phyloP scores from a whole-genome alignment of 2,888 invertebrate genomes.

The Sinelater perroti region DNA sequence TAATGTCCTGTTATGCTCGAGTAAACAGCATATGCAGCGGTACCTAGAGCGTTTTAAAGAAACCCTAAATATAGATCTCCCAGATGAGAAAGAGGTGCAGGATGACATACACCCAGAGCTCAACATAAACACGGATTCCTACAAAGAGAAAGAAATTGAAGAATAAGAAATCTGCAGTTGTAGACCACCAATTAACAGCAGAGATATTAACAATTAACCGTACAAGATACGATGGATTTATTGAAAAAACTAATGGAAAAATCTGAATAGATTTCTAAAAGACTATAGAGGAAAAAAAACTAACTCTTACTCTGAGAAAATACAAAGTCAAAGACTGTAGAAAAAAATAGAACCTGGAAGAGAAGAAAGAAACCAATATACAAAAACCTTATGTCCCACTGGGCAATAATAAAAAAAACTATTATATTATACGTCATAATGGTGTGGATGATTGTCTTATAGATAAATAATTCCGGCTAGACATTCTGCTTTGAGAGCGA shows the following conservation, averaged over 20 bases:
- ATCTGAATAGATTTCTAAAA: background rate
- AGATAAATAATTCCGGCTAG: no score
- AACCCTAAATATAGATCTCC: constrained; percentile 1
- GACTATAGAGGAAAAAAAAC: background rate
- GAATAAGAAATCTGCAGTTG: background rate
- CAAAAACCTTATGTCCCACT: no score
- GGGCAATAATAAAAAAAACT: no score
- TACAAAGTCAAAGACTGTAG: no score
- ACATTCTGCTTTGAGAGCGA: no score
- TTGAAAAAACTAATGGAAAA: background rate
- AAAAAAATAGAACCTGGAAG: no score
- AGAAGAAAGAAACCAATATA: no score
- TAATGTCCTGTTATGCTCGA: background rate
- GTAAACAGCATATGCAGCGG: background rate
- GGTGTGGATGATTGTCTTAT: no score
- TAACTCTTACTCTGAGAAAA: no score
- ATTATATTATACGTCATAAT: no score
- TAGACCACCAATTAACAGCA: background rate
- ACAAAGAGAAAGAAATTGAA: constrained; percentile 2
- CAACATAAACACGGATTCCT: background rate
- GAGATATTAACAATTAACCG: background rate
- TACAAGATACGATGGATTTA: no score
- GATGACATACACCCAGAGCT: background rate
- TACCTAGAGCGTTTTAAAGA: constrained; percentile 5
- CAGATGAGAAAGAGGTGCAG: background rate